Conservation (phyloP, 30 jellyfish, hydroid and myxozoan species). For the Euphysa ruthae region DNA sequence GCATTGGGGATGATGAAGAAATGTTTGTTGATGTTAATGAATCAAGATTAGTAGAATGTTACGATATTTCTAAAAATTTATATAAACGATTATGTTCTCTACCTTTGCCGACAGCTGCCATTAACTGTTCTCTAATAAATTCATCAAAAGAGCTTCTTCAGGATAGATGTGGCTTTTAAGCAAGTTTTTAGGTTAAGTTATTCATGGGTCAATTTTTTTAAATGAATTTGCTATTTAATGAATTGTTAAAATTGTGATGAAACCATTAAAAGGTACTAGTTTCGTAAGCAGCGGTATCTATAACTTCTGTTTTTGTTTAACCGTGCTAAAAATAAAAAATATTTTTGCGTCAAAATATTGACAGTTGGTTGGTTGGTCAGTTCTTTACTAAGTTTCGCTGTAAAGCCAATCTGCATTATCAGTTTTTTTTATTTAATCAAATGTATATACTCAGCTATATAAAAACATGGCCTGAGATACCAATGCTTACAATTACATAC, state of each 20-base stretch:
- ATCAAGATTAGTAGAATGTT: slow-evolving; percentile 74
- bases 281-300: too few species aligned
- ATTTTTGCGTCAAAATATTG: too few species aligned
- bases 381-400: too few species aligned
- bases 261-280: too few species aligned
- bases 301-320: too few species aligned
- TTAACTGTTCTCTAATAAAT: slow-evolving; percentile 43
- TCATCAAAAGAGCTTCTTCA: slow-evolving; percentile 51
- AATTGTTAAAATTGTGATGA: background rate
- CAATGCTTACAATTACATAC: too few species aligned
- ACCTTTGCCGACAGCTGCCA: slow-evolving; percentile 76
- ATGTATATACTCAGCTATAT: too few species aligned
- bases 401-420: too few species aligned
- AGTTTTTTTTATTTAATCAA: too few species aligned
- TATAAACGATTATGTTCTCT: slow-evolving; percentile 68
- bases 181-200: background rate
- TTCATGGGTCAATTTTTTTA: background rate
- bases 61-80: slow-evolving; percentile 22
- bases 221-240: background rate
- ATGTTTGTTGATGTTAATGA: slow-evolving; percentile 92
- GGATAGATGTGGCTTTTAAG: slow-evolving; percentile 62
- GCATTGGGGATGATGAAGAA: slow-evolving; percentile 50
- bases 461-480: too few species aligned
- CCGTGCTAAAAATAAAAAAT: too few species aligned
- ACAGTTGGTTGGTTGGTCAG: too few species aligned